Evolutionary conservation across 2,888 invertebrate species (phyloP), one percentile per base, ranked within the genome.

Genomic region (Saturnia pavonia): DNA sequence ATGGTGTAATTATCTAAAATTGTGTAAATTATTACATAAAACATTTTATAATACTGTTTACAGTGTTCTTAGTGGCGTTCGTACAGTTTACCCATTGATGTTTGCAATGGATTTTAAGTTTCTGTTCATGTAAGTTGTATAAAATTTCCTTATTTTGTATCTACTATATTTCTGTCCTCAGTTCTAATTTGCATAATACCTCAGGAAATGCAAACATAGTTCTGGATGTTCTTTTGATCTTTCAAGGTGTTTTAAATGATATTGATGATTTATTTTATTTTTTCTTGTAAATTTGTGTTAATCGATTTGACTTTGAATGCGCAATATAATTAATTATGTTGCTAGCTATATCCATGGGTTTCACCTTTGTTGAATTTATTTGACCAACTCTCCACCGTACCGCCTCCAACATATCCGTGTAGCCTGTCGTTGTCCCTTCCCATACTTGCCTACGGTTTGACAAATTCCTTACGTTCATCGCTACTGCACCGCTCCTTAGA

Each of bases 21-120:
- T 87, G 79, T 80, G 80, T 82, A 85, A 91, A 91, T 88, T 91
- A 91, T 92, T 92, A 91, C 90, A 92, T 92, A 91, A 93, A 92
- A 88, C 85, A 70, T 85, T 75, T 74, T 74, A 72, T 67, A 72
- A 81, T 73, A 73, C 67, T 72, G 73, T 75, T 79, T 76, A 78
- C 71, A 81, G 79, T 84, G 80, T 72, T 72, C 71, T 72, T 70
- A 68, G 76, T 74, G 78, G 74, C 76, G 75, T 73, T 74, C 69
- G 72, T 75, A 76, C 78, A 79, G 73, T 74, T 76, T 70, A 70
- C 76, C 70, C 69, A 73, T 68, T 69, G 72, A 73, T 73, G 72
- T 45, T 75, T 79, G 79, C 77, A 69, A 87, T 87, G 88, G 80
- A 76, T 78, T 76, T 74, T 74, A 69, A 71, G 72, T 72, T 69